Evolutionary conservation across 2,888 invertebrate species (phyloP).

Genomic region (Macrophya alboannulata): DNA sequence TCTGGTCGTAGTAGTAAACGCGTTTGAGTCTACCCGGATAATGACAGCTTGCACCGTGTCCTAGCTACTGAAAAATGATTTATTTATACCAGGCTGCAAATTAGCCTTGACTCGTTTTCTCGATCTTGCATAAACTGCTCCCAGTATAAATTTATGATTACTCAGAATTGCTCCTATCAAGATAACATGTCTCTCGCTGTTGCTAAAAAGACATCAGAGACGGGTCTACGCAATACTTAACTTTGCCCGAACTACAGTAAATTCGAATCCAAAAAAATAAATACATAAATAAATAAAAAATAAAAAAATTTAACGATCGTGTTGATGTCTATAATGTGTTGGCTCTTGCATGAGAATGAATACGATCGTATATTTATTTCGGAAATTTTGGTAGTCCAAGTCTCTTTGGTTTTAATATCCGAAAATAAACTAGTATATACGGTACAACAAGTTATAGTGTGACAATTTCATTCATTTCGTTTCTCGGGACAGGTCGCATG

Average conservation of each 20-base stretch:
- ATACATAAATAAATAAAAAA: background rate
- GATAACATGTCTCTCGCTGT: conserved; percentile 7
- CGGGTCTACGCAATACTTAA: background rate
- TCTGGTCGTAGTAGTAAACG: conserved; percentile 13
- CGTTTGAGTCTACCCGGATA: conserved; percentile 24
- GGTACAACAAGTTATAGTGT: background rate
- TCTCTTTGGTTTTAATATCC: background rate
- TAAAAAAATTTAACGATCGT: background rate
- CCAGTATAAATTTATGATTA: background rate
- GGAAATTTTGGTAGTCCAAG: background rate
- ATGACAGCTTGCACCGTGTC: conserved; percentile 42
- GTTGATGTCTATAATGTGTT: background rate
- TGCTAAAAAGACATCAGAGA: conserved; percentile 13
- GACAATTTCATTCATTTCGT: conserved; percentile 15
- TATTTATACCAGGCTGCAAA: conserved; percentile 32
- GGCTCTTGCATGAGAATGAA: background rate
- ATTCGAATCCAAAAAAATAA: background rate
- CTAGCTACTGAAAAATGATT: conserved; percentile 25
- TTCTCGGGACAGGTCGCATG: background rate
- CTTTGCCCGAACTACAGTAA: background rate
- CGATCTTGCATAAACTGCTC: conserved; percentile 28
- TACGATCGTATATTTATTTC: background rate
- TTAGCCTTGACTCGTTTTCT: conserved; percentile 32
- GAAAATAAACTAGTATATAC: conserved; percentile 17
- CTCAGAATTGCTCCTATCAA: conserved; percentile 4